Conservation (phyloP, 2,888 invertebrate genomes). For the Sinopyrophorus schimmeli region DNA sequence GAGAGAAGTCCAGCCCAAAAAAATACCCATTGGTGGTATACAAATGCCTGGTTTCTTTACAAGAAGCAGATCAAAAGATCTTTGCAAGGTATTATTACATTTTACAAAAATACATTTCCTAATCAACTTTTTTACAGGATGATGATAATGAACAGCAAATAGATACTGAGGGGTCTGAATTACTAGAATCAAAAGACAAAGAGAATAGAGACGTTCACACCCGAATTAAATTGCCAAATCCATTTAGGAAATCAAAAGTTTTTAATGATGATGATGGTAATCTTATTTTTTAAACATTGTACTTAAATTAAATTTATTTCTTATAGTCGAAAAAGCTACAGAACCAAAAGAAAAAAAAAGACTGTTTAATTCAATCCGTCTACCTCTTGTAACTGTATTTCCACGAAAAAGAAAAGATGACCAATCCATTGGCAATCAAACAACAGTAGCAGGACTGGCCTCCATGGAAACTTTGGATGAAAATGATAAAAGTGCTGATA, state of each 20-base stretch:
- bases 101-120: too few species aligned
- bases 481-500: conserved; percentile 66
- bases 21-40: conserved; percentile 85
- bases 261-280: conserved; percentile 40
- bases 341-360: conserved; percentile 55
- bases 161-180: conserved; percentile 52
- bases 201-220: conserved; percentile 48
- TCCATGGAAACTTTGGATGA: conserved; percentile 84
- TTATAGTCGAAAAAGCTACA: conserved; percentile 43
- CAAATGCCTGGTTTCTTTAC: conserved; percentile 86
- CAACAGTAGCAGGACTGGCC: conserved; percentile 70
- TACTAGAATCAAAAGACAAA: conserved; percentile 45
- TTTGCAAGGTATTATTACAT: too few species aligned
- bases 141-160: conserved; percentile 56
- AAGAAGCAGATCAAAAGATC: conserved; percentile 74
- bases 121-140: conserved; percentile 40
- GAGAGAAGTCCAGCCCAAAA: conserved; percentile 76
- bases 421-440: conserved; percentile 51
- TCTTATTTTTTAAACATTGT: neutral
- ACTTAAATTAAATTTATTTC: conserved; percentile 12
- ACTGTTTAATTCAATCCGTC: conserved; percentile 63
- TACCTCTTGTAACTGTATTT: conserved; percentile 63
- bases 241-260: conserved; percentile 59
- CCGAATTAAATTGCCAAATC: conserved; percentile 59
- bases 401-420: conserved; percentile 55